Evolutionary conservation across 2,888 invertebrate genomes (phyloP), one percentile per base, ranked within the genome.

Genomic region (Invenusta paracnida): DNA sequence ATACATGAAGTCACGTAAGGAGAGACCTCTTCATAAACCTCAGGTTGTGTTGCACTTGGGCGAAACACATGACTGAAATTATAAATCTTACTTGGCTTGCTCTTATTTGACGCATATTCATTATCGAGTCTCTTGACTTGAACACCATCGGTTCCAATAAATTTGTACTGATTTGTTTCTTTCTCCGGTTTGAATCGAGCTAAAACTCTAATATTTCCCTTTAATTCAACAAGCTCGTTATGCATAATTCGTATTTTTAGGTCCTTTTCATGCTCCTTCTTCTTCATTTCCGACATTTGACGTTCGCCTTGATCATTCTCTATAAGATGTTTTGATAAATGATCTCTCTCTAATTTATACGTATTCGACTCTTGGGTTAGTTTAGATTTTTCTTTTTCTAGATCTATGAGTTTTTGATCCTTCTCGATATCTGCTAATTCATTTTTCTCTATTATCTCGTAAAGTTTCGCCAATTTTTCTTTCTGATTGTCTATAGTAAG

Each of bases 171-270:
- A 48, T 30, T 83, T 2, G 11, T 73, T 30, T 84, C 73, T n/a
- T 27, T 11, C 25, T 84, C 84, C 28, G 84, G 84, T 84, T 84
- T 84, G 27, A 84, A 28, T 1, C 84, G 66, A 25, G 67, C 67
- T 17, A 84, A 27, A 1, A 84, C 84, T 25, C 84, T 66, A 81
- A 84, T 84, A 25, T 84, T 84, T 17, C 84, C 84, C 1, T 30
- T 81, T 29, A 84, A 84, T 84, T 84, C 84, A 25, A 84, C 30
- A 1, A 84, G 73, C 29, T 84, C 84, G 25, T 84, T 84, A 23
- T 84, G 84, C 28, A 84, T 84, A 13, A 84, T n/a, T 25, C 73
- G 66, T 27, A 84, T 84, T 67, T 84, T 67, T 1, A 84, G 23
- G 29, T 84, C 84, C 23, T 84, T 84, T 84, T 84, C 84, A n/a